Percentiles rank a stretch among this genome's conserved stretches.
phyloP scores from a whole-genome alignment of 2,888 invertebrate genomes.

The Papilio demoleus region DNA sequence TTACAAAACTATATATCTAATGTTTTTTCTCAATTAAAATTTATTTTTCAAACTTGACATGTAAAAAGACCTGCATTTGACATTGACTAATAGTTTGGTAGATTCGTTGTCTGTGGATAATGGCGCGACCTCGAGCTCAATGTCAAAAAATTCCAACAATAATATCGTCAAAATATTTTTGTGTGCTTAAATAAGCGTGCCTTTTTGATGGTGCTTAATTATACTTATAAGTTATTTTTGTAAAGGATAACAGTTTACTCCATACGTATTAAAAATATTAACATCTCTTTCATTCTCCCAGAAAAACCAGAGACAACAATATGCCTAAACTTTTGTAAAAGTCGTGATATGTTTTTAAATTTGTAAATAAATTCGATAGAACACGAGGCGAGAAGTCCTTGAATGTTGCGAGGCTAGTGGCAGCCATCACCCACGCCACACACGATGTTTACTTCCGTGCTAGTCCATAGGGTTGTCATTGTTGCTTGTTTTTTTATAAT shows the following conservation, averaged over 20 bases:
- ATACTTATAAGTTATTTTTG: background rate
- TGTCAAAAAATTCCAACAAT: background rate
- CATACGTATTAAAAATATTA: too few relatives aligned
- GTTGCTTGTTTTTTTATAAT: background rate
- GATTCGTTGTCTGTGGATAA: constrained; percentile 76
- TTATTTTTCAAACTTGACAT: constrained; percentile 31
- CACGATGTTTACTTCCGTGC: constrained; percentile 39
- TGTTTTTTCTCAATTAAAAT: background rate
- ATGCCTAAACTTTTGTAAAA: too few relatives aligned
- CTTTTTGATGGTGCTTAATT: background rate
- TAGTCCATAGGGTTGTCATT: constrained; percentile 12
- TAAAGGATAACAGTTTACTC: background rate
- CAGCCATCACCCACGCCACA: constrained; percentile 26
- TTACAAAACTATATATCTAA: background rate
- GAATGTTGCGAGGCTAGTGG: constrained; percentile 35
- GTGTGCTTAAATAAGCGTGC: background rate
- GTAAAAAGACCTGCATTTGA: constrained; percentile 44
- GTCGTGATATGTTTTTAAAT: too few relatives aligned
- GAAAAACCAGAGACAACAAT: too few relatives aligned
- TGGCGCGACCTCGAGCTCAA: constrained; percentile 68
- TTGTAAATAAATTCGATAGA: constrained; percentile 26
- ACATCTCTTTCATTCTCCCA: too few relatives aligned
- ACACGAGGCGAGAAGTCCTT: constrained; percentile 32
- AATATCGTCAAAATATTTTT: constrained; percentile 12
- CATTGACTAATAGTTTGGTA: constrained; percentile 45